phyloP scores from a whole-genome alignment of 2,797 vertebrate genomes.

The Alauda arvensis region DNA sequence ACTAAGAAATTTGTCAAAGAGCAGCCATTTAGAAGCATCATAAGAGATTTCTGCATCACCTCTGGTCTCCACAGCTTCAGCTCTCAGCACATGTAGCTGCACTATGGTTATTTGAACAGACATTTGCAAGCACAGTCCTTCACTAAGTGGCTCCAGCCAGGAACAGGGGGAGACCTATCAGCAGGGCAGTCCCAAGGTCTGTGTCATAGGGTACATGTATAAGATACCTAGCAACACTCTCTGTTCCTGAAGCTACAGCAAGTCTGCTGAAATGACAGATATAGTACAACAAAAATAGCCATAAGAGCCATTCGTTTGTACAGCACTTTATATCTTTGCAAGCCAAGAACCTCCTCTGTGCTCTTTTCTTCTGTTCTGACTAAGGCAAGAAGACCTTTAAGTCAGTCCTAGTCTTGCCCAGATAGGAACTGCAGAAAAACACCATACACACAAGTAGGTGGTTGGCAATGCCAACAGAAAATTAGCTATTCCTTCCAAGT shows the following conservation, averaged over 20 bases:
- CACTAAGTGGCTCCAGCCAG: not conserved
- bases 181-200: not conserved
- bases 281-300: not conserved
- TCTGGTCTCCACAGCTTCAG: not conserved
- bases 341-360: not conserved
- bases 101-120: rapidly evolving
- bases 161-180: not conserved
- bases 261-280: not conserved
- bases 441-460: not conserved
- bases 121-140: not conserved
- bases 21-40: not conserved
- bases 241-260: not conserved
- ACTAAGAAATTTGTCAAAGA: not conserved
- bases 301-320: not conserved
- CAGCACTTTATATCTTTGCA: not conserved
- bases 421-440: slow-evolving; percentile 11
- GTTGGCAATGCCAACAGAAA: not conserved
- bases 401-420: not conserved
- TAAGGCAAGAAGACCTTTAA: slow-evolving; percentile 36
- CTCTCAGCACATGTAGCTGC: not conserved
- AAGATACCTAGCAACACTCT: not conserved
- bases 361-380: slow-evolving; percentile 6
- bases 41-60: not conserved
- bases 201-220: rapidly evolving
- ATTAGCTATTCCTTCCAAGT: not conserved